phyloP scores from a whole-genome alignment of 2,797 vertebrate genomes.

The Eidolon dupreanum region DNA sequence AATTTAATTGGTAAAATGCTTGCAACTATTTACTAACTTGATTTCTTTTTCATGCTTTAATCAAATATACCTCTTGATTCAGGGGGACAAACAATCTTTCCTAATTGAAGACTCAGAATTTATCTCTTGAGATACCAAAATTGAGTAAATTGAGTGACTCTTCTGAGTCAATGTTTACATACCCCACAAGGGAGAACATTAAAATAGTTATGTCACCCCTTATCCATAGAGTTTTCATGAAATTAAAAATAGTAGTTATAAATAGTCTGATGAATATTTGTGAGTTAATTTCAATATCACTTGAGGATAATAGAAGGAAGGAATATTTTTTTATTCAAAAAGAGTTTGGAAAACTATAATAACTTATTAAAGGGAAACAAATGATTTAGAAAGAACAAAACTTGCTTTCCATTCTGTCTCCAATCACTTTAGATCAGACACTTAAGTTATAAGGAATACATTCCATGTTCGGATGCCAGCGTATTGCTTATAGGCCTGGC shows the following conservation, averaged over 20 bases:
- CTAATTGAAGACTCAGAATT: background rate
- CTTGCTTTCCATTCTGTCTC: background rate
- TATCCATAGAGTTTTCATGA: background rate
- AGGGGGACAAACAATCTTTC: background rate
- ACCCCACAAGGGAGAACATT: background rate
- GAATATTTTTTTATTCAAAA: background rate
- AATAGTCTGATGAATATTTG: background rate
- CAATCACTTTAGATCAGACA: background rate
- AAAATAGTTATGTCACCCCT: background rate
- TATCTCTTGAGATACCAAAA: background rate
- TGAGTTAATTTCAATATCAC: background rate
- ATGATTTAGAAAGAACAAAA: background rate
- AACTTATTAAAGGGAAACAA: background rate
- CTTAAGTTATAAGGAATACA: background rate
- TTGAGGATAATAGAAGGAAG: background rate
- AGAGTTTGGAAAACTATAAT: background rate
- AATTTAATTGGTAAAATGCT: background rate
- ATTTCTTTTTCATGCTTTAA: background rate
- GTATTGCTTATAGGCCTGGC: background rate
- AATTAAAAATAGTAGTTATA: background rate
- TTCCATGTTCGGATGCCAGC: background rate
- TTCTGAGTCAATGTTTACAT: background rate
- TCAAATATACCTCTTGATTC: background rate
- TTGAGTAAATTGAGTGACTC: background rate
- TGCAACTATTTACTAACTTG: background rate